Evolutionary conservation across 2,888 invertebrate species (phyloP).

Genomic region (Pantelozetes paolii): DNA sequence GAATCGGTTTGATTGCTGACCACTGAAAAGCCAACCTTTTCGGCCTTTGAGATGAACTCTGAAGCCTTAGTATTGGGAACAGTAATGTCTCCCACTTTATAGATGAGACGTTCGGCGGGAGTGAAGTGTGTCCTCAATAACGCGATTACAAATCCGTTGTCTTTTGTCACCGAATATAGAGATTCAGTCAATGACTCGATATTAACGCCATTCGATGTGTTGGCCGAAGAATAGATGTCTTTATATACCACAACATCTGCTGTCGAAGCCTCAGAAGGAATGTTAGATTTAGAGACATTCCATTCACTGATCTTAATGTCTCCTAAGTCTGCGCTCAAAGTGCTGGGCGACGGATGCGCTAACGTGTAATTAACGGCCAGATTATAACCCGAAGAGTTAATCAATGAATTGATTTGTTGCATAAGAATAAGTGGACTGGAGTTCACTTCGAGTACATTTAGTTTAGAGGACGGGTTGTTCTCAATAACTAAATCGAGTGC

Average conservation of each 20-base stretch:
- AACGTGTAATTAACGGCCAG: conserved; percentile 60
- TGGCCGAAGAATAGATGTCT: conserved; percentile 40
- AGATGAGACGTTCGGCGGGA: conserved; percentile 47
- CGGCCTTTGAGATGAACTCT: conserved; percentile 41
- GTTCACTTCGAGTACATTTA: conserved; percentile 68
- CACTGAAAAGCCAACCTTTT: conserved; percentile 44
- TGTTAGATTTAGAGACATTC: conserved; percentile 58
- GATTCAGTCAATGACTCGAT: conserved; percentile 46
- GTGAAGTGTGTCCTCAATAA: conserved; percentile 47
- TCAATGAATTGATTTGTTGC: conserved; percentile 41
- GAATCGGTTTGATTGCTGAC: conserved; percentile 61
- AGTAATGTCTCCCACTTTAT: conserved; percentile 45
- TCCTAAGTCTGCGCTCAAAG: conserved; percentile 50
- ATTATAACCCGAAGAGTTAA: conserved; percentile 43
- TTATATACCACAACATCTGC: conserved; percentile 50
- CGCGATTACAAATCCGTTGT: conserved; percentile 65
- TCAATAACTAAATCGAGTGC: conserved; percentile 70
- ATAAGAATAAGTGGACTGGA: conserved; percentile 40
- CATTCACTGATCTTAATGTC: conserved; percentile 61
- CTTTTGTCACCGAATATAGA: conserved; percentile 59
- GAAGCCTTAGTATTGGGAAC: conserved; percentile 36
- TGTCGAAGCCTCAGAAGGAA: conserved; percentile 50
- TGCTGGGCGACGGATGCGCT: conserved; percentile 55
- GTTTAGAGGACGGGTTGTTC: conserved; percentile 66
- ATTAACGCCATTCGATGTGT: conserved; percentile 34